These are phyloP conservation scores for Aspidapion aeneum DNA, from an alignment of 2,888 invertebrate genomes.

Conservation along the genomic window DNA sequence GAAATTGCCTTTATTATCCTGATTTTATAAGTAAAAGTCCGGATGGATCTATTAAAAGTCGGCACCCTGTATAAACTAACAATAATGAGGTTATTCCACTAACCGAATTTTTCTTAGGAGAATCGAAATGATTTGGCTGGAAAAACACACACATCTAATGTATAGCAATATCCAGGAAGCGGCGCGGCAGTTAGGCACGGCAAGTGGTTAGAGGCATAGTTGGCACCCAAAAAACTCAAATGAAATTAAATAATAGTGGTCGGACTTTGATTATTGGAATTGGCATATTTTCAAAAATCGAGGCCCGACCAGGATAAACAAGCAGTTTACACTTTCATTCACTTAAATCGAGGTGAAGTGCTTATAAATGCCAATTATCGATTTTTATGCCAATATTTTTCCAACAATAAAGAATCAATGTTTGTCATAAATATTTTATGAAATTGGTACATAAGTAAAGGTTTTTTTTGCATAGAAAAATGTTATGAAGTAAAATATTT, in stretches of 20 bases:
- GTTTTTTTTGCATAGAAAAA: too few relatives aligned
- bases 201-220: constrained; percentile 14
- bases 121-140: neutral
- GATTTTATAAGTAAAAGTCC: too few relatives aligned
- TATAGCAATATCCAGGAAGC: neutral
- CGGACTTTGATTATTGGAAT: constrained; percentile 17
- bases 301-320: constrained; percentile 12
- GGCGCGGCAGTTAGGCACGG: neutral
- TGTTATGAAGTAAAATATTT: too few relatives aligned
- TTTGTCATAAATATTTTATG: too few relatives aligned
- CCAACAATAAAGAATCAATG: neutral
- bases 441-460: too few relatives aligned
- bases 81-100: neutral
- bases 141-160: neutral
- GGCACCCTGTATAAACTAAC: too few relatives aligned
- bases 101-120: neutral
- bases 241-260: constrained; percentile 15
- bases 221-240: constrained; percentile 11
- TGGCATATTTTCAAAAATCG: constrained; percentile 20
- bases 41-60: too few relatives aligned
- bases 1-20: too few relatives aligned
- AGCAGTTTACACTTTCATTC: constrained; percentile 16
- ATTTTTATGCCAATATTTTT: constrained; percentile 2
- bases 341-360: constrained; percentile 9
- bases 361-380: constrained; percentile 4